Evolutionary conservation across 2,888 invertebrate species (phyloP), one percentile per base, ranked within the genome.

Genomic region (Bugulina stolonifera): DNA sequence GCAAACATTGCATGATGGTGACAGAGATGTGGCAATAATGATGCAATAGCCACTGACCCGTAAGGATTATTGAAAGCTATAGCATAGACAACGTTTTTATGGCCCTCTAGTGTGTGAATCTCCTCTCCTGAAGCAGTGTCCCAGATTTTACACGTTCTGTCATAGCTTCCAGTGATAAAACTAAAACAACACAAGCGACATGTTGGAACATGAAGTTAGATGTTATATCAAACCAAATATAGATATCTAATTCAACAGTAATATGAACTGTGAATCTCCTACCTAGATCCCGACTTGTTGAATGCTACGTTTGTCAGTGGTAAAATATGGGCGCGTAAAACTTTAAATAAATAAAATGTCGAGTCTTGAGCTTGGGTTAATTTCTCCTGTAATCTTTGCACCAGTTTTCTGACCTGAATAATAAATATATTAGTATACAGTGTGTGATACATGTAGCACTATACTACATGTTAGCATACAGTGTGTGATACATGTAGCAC

Each of bases 121-220:
- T 91, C 90, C 74, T 86, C 87, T 57, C 91, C 91, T 18, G 87
- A 86, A 74, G 89, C 88, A 74, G 91, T 89, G 83, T 90, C 88
- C 89, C 92, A 91, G 72, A 93, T 87, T 83, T 91, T 91, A 84
- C 92, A 92, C 25, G 92, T 92, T 76, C 92, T 87, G 83, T 93
- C 93, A 82, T 92, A 93, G 83, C 92, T 92, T 76, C 91, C 92
- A 0, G 92, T 90, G 75, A 92, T 85, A 82, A 91, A 92, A 80
- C 91, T 91, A 79, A 54, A 27, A 52, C 69, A 69, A 5, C 5
- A 25, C 58, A 29, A n/a, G n/a, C n/a, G n/a, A n/a, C n/a, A n/a
- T 58, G 58, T 23, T 58, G 25, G 18, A 43, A 43, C 43, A 43
- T 43, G 43, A 5, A 43, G 43, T 43, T 43, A 43, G 18, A 18